These are phyloP conservation scores for Salvelinus alpinus DNA, from an alignment of 2,113 vertebrate species.

Conservation along the genomic window DNA sequence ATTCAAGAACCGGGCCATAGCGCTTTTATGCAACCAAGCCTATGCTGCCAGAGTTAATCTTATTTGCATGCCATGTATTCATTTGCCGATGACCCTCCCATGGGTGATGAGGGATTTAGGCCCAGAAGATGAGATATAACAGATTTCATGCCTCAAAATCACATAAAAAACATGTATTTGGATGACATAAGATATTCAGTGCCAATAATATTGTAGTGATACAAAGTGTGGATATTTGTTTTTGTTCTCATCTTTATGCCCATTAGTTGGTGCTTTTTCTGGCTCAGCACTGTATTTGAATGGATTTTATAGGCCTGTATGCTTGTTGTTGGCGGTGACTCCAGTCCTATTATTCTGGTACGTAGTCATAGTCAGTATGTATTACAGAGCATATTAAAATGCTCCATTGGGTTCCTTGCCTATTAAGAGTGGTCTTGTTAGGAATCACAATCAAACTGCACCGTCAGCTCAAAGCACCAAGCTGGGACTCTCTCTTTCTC, in stretches of 20 bases:
- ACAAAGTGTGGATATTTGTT: background rate
- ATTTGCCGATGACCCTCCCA: too few relatives aligned
- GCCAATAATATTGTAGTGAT: background rate
- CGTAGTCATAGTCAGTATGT: slow-evolving; percentile 17
- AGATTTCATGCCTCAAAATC: too few relatives aligned
- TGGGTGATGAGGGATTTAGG: too few relatives aligned
- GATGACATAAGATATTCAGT: background rate
- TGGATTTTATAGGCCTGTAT: background rate
- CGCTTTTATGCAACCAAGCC: too few relatives aligned
- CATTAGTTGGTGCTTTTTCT: background rate
- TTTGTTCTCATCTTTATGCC: too few relatives aligned
- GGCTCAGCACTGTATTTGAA: background rate
- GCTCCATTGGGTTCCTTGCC: slow-evolving; percentile 12
- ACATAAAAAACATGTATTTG: too few relatives aligned
- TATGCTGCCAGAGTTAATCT: too few relatives aligned
- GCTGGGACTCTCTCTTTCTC: slow-evolving; percentile 19
- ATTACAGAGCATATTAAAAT: slow-evolving; percentile 35
- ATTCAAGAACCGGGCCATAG: too few relatives aligned
- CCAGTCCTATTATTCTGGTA: background rate
- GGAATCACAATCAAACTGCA: slow-evolving; percentile 25
- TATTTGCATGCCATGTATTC: too few relatives aligned
- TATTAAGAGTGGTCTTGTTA: slow-evolving; percentile 33
- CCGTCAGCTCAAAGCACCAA: slow-evolving; percentile 35
- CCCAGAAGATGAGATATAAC: too few relatives aligned
- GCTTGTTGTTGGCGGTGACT: background rate